These are phyloP conservation scores for Dipus sagitta DNA, from an alignment of 2,797 vertebrate species.

Conservation along the genomic window DNA sequence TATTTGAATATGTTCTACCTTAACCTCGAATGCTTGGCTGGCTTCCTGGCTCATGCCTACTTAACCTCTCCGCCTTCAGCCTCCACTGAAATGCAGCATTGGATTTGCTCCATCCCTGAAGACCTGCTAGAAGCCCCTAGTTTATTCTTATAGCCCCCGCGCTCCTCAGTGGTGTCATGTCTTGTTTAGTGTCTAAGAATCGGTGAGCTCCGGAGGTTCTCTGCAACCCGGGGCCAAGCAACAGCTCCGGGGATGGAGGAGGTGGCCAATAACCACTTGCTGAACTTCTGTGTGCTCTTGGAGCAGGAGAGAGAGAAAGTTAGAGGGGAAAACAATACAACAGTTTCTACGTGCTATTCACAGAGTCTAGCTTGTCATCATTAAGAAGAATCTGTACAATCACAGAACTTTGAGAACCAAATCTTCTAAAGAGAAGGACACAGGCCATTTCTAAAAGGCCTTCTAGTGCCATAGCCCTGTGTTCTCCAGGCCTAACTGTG, in stretches of 20 bases:
- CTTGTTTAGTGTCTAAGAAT: not conserved
- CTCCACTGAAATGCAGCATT: not conserved
- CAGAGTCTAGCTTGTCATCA: not conserved
- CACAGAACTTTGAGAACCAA: slow-evolving; percentile 16
- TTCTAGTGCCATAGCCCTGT: not conserved
- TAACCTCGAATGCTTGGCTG: not conserved
- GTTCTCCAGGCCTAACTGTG: not conserved
- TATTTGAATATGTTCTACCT: not conserved
- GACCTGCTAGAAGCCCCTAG: not conserved
- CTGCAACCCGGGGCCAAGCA: not conserved
- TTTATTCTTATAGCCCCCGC: not conserved
- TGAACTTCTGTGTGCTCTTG: not conserved
- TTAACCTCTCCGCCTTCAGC: not conserved
- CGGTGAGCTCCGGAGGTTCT: not conserved
- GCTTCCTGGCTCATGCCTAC: not conserved
- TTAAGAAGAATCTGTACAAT: not conserved
- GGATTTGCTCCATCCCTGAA: not conserved
- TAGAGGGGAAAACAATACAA: slow-evolving; percentile 14
- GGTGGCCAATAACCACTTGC: not conserved
- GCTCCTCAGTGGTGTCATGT: not conserved
- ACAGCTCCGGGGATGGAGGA: not conserved
- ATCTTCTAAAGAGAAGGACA: not conserved
- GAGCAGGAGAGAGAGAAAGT: not conserved
- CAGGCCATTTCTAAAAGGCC: not conserved
- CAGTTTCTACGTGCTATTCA: not conserved